Percentiles rank a stretch among this genome's conserved stretches.
These are phyloP conservation scores for Sarotherodon lohbergeri DNA, from an alignment of 2,113 vertebrate species.

Conservation along the genomic window DNA sequence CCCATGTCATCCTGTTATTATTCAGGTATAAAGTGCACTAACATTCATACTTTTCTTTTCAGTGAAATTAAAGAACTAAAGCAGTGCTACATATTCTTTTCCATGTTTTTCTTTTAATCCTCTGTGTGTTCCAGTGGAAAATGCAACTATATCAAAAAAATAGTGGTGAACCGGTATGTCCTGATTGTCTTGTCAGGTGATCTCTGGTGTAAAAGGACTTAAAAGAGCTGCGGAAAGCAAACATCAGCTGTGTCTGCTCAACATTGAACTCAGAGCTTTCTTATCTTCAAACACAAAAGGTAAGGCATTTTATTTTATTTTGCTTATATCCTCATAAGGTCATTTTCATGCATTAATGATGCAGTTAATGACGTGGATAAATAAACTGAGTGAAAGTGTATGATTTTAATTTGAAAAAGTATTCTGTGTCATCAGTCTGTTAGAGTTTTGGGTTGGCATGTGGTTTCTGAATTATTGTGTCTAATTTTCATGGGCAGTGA, in stretches of 20 bases:
- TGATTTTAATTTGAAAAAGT: not conserved
- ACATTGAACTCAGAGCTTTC: not conserved
- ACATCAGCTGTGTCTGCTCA: not conserved
- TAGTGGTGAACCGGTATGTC: not conserved
- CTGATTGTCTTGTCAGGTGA: not conserved
- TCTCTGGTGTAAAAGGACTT: not conserved
- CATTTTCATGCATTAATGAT: not conserved
- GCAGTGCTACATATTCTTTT: not conserved
- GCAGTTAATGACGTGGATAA: fast-evolving
- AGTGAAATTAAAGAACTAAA: not conserved
- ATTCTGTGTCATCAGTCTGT: not conserved
- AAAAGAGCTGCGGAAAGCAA: not conserved
- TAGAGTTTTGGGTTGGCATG: not conserved
- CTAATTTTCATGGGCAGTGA: not conserved
- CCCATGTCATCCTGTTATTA: not conserved
- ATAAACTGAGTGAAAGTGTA: not conserved
- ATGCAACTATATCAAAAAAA: not conserved
- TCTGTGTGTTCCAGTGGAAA: fast-evolving
- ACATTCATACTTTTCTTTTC: not conserved
- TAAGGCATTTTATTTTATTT: not conserved
- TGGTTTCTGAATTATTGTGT: not conserved
- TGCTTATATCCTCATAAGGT: not conserved
- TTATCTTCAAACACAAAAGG: not conserved
- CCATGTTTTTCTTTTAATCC: not conserved
- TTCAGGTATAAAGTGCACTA: not conserved